Conservation (phyloP, 2,888 invertebrate species). For the Orthosia gracilis region DNA sequence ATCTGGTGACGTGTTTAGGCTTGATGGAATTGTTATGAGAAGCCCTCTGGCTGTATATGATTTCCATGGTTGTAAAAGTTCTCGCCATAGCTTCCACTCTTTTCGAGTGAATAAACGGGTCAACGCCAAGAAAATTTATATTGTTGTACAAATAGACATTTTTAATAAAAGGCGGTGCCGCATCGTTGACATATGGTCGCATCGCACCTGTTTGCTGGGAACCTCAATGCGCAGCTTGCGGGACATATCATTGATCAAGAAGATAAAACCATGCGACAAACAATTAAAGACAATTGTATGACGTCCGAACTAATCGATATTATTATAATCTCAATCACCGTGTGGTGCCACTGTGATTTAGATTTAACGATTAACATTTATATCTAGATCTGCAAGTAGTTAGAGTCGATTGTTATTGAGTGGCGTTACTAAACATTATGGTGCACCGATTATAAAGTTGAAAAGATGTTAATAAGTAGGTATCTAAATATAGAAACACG, state of each 20-base stretch:
- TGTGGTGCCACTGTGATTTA: conserved; percentile 13
- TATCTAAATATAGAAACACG: neutral
- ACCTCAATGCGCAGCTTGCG: too few relatives aligned
- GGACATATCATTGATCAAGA: neutral
- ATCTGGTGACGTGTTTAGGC: too few relatives aligned
- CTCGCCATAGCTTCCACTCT: too few relatives aligned
- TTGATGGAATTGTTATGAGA: too few relatives aligned
- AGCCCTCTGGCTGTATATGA: too few relatives aligned
- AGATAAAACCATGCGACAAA: conserved; percentile 21
- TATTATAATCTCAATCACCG: conserved; percentile 21
- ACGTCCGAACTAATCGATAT: conserved; percentile 26
- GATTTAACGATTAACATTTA: neutral
- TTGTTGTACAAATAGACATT: too few relatives aligned
- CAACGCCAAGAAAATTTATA: too few relatives aligned
- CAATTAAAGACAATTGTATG: conserved; percentile 13
- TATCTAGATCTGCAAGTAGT: conserved; percentile 1
- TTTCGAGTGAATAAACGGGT: too few relatives aligned
- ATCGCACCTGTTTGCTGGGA: neutral
- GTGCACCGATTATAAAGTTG: neutral
- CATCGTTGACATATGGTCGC: too few relatives aligned
- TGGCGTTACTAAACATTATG: neutral
- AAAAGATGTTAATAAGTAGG: neutral
- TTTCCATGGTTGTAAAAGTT: too few relatives aligned
- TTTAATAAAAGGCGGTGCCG: too few relatives aligned
- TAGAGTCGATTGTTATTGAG: neutral